phyloP scores from a whole-genome alignment of 2,797 vertebrate genomes.

The Thamnophis elegans region DNA sequence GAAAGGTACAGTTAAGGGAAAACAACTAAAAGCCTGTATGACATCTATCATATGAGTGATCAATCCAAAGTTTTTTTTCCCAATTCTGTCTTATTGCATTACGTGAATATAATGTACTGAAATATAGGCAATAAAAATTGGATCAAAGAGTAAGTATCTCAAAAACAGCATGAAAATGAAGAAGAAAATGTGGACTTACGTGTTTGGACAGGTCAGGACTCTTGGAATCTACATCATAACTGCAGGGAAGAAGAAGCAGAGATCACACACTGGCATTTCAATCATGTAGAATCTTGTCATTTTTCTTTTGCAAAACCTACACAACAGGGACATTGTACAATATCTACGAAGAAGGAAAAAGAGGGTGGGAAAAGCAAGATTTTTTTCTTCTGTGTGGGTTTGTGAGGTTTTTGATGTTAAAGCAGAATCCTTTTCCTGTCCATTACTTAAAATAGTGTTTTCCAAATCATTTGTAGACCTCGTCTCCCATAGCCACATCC shows the following conservation, averaged over 20 bases:
- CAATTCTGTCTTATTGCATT: not conserved
- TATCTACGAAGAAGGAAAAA: not conserved
- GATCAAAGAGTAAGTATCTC: not conserved
- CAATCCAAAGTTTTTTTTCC: not conserved
- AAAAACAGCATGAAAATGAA: not conserved
- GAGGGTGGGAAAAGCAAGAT: not conserved
- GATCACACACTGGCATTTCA: not conserved
- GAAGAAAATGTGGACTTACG: conserved; percentile 62
- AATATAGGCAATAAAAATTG: not conserved
- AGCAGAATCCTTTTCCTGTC: not conserved
- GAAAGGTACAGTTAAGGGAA: not conserved
- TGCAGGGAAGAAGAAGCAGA: conserved; percentile 60
- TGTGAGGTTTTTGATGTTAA: not conserved
- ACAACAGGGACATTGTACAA: not conserved
- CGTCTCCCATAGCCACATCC: not conserved
- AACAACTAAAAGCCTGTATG: not conserved
- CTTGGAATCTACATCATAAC: conserved; percentile 95
- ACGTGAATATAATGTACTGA: not conserved
- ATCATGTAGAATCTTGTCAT: not conserved
- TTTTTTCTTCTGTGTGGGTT: not conserved
- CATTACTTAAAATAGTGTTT: not conserved
- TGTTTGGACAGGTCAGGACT: conserved; percentile 95
- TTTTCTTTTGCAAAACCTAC: not conserved
- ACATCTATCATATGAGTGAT: not conserved
- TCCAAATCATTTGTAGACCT: not conserved